These are phyloP conservation scores for Tethea ocularis DNA, from an alignment of 2,888 invertebrate genomes.

Conservation along the genomic window DNA sequence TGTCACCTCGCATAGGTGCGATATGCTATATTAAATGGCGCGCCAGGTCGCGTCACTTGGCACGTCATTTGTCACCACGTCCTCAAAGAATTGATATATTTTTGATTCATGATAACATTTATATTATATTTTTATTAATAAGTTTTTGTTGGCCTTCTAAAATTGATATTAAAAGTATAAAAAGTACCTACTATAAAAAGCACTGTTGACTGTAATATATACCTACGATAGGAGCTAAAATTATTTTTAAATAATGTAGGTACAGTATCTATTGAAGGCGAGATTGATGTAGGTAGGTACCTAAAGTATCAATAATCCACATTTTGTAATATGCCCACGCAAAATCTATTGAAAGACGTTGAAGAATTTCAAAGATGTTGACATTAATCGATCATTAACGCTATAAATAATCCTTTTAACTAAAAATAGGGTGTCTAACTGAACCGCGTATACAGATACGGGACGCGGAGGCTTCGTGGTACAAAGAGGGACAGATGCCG, in stretches of 20 bases:
- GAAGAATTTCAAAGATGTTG: neutral
- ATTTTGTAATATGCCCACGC: neutral
- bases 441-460: slow-evolving; percentile 6
- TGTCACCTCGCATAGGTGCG: neutral
- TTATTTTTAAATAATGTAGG: too few relatives aligned
- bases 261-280: too few relatives aligned
- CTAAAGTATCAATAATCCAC: neutral
- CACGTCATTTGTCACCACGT: neutral
- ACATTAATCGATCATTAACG: slow-evolving; percentile 1
- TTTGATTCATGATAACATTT: too few relatives aligned
- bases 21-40: too few relatives aligned
- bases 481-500: slow-evolving; percentile 31
- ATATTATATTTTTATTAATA: too few relatives aligned
- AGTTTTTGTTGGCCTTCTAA: too few relatives aligned
- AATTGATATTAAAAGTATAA: too few relatives aligned
- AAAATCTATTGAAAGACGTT: neutral
- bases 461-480: slow-evolving; percentile 20
- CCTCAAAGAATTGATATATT: neutral
- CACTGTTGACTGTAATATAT: too few relatives aligned
- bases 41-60: neutral
- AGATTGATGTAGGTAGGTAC: too few relatives aligned
- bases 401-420: neutral
- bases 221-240: too few relatives aligned
- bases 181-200: too few relatives aligned
- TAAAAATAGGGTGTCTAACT: slow-evolving; percentile 1